These are phyloP conservation scores for Umimayanthus kanabou DNA, from an alignment of 92 coral and sea anemone species.

Conservation along the genomic window DNA sequence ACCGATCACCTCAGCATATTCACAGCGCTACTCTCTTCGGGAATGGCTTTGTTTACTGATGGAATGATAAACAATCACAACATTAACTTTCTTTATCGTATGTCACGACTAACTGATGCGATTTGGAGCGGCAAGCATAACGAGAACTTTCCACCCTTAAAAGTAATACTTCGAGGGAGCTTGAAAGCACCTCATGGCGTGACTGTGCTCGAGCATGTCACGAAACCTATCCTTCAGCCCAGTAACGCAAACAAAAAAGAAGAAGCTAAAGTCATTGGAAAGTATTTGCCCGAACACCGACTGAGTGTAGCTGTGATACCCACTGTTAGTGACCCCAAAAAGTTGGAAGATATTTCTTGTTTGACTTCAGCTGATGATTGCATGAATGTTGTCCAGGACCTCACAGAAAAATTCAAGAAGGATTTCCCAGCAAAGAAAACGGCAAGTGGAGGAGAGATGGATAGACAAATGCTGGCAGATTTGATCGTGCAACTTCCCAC, in stretches of 20 bases:
- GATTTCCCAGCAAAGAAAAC: constrained; percentile 43
- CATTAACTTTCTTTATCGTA: constrained; percentile 47
- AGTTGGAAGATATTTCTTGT: constrained; percentile 23
- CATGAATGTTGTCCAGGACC: not conserved
- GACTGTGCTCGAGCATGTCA: constrained; percentile 41
- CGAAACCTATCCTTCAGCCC: constrained; percentile 23
- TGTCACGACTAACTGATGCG: constrained; percentile 54
- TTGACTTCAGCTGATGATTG: constrained; percentile 24
- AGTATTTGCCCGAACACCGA: constrained; percentile 48
- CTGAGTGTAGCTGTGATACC: constrained; percentile 50
- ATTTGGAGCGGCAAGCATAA: constrained; percentile 38
- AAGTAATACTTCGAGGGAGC: constrained; percentile 50
- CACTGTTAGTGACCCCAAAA: constrained; percentile 44
- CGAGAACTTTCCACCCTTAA: constrained; percentile 54
- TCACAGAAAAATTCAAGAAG: not conserved
- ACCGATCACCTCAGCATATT: constrained; percentile 62
- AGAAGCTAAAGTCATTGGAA: constrained; percentile 44
- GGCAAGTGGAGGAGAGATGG: constrained; percentile 35
- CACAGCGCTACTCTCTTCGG: constrained; percentile 64
- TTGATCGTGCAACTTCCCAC: constrained; percentile 31
- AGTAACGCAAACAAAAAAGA: constrained; percentile 3
- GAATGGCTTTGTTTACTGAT: constrained; percentile 46
- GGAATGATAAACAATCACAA: constrained; percentile 46
- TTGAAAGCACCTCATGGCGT: constrained; percentile 20
- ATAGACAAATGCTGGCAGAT: constrained; percentile 42